phyloP scores from a whole-genome alignment of 2,888 invertebrate genomes.

The Lobophora halterata region DNA sequence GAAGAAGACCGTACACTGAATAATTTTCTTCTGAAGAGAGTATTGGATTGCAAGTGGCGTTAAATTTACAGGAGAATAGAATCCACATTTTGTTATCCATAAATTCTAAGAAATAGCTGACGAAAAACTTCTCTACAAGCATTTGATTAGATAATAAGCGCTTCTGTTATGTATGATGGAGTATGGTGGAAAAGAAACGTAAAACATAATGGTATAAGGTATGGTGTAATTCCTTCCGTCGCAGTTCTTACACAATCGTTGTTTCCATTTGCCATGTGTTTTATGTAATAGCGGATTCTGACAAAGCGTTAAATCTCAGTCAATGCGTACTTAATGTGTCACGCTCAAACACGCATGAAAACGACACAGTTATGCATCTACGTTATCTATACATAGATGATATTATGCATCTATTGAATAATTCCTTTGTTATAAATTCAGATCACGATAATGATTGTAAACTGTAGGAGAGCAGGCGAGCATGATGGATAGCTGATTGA shows the following conservation, averaged over 20 bases:
- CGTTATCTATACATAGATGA: conserved; percentile 34
- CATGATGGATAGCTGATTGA: conserved; percentile 8
- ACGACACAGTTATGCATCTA: conserved; percentile 10
- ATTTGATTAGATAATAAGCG: no score
- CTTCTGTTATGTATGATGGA: neutral
- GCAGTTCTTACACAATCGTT: conserved; percentile 18
- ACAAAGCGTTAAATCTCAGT: conserved; percentile 22
- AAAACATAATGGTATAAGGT: conserved; percentile 11
- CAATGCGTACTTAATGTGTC: conserved; percentile 19
- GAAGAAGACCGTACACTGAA: no score
- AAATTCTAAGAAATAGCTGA: no score
- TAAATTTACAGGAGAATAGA: no score
- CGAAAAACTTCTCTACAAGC: no score
- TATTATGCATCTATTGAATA: conserved; percentile 43
- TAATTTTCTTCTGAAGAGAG: no score
- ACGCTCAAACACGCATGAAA: conserved; percentile 24
- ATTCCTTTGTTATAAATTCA: conserved; percentile 47
- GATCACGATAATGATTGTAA: conserved; percentile 41
- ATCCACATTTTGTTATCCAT: no score
- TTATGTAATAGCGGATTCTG: conserved; percentile 21
- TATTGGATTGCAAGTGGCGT: no score
- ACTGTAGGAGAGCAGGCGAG: conserved; percentile 16
- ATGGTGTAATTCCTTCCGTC: conserved; percentile 15
- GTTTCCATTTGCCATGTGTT: conserved; percentile 14
- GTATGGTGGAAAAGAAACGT: conserved; percentile 8